Evolutionary conservation across 2,797 vertebrate species (phyloP), one percentile per base, ranked within the genome.

Genomic region (Xenopus petersii): DNA sequence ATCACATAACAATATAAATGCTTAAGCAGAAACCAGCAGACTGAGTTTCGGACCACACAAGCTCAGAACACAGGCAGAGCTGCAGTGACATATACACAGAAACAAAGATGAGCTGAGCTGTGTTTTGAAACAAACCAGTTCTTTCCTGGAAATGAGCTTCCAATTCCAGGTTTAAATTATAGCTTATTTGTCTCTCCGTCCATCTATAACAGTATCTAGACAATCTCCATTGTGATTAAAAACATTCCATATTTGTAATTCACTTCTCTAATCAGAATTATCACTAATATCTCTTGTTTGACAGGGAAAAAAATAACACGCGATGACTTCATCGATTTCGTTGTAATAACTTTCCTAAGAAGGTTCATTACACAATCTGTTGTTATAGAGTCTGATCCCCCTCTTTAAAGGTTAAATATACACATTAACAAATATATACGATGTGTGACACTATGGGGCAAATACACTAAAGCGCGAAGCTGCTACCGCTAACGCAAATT

Each of bases 201-300:
- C 10, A 60, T 24, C 17, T 24, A 13, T 24, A 60, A 26, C 58
- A 60, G 24, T 24, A 60, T 60, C 58, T 60, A 60, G 58, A 60
- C 26, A 60, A 60, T 30, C 9, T 10, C 17, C 21, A 12, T 3
- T 60, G 9, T 60, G 26, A 60, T 26, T 24, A 26, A 60, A 60
- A 60, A 21, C 58, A 60, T 60, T 60, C 21, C 21, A 26, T 60
- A 13, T 60, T 60, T 60, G 58, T 11, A 60, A 60, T 10, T 60
- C 58, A 11, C 24, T 60, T 9, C 58, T 26, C 8, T 26, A 60
- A 24, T 60, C 5, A 60, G 24, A 60, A 13, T 60, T 4, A 60
- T 60, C 24, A 60, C 58, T 60, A 60, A 60, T 60, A 26, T 60
- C 58, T 60, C 21, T 26, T 11, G 17, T 60, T 60, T 26, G 58